Percentiles rank a stretch among this genome's conserved stretches.
Conservation (phyloP, 1,140 invertebrate genomes). For the Drosophila orena region DNA sequence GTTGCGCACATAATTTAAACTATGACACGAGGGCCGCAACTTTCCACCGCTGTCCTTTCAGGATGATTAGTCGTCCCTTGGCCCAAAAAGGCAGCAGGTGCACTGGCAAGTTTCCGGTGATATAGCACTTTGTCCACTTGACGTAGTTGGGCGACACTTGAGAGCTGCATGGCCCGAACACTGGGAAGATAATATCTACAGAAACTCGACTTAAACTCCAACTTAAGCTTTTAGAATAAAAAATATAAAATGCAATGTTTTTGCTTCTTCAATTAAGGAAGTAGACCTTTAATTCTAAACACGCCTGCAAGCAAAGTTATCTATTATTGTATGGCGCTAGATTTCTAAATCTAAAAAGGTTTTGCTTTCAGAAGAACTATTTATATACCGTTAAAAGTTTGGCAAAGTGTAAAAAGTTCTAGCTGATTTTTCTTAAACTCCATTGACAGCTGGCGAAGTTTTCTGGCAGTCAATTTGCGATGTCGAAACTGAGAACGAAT, state of each 20-base stretch:
- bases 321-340: too few species aligned
- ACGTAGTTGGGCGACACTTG: constrained; percentile 39
- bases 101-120: constrained; percentile 49
- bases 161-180: constrained; percentile 2
- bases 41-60: constrained; percentile 31
- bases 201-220: background rate
- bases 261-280: too few species aligned
- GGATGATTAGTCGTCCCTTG: constrained; percentile 62
- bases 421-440: constrained; percentile 25
- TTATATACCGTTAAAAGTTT: background rate
- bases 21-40: constrained; percentile 68
- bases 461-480: constrained; percentile 52
- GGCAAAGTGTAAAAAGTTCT: background rate
- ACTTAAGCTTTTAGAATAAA: too few species aligned
- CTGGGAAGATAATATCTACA: background rate
- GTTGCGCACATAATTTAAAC: constrained; percentile 81
- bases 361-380: too few species aligned
- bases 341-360: too few species aligned
- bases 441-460: constrained; percentile 52
- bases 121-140: constrained; percentile 63
- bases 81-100: constrained; percentile 34
- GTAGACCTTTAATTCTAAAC: too few species aligned
- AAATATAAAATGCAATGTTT: too few species aligned
- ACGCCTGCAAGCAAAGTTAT: too few species aligned
- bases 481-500: constrained; percentile 21